Conservation (phyloP, 35 echinoderm and acorn worm genomes). For the Lytechinus pictus region DNA sequence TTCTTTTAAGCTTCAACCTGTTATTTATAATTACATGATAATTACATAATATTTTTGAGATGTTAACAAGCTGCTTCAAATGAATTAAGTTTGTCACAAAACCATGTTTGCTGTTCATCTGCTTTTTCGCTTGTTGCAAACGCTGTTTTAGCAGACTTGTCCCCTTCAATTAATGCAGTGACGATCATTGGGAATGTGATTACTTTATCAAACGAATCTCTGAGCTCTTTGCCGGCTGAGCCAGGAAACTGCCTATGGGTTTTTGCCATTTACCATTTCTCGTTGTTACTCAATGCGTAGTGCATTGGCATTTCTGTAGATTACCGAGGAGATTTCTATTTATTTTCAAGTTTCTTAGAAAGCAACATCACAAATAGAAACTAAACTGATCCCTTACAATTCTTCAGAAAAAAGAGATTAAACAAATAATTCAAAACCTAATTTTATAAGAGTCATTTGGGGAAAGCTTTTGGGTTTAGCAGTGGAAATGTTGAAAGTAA, state of each 20-base stretch:
- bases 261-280: background rate
- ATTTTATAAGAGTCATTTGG: background rate
- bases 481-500: too few relatives aligned
- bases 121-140: background rate
- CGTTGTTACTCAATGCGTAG: background rate
- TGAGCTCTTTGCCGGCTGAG: background rate
- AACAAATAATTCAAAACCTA: background rate
- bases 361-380: background rate
- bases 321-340: background rate
- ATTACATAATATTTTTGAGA: background rate
- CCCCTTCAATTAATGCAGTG: constrained; percentile 10
- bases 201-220: background rate
- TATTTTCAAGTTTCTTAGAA: background rate
- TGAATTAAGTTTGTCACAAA: background rate
- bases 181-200: background rate
- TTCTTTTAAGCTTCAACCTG: background rate
- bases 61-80: background rate
- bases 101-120: background rate
- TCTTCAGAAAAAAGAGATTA: background rate
- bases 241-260: background rate
- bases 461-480: background rate
- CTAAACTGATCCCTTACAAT: background rate
- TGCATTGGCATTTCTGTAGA: background rate
- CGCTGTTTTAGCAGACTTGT: background rate
- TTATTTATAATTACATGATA: background rate